Evolutionary conservation across 2,797 vertebrate genomes (phyloP), one percentile per base, ranked within the genome.

Genomic region (Erpetoichthys calabaricus): DNA sequence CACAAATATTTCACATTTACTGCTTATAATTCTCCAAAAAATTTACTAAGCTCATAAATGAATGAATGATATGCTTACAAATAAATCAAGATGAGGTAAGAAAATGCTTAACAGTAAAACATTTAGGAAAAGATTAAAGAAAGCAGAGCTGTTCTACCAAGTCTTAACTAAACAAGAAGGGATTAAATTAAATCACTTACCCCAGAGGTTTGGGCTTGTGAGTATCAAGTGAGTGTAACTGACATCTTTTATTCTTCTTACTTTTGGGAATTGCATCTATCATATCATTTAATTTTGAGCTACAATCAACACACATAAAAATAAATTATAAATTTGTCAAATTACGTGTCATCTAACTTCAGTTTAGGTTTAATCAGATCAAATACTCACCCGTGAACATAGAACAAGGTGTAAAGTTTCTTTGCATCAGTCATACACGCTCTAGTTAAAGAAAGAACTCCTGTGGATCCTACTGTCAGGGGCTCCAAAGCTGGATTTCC

Each of bases 191-290:
- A 55, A 43, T 44, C 68, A 84, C 91, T 94, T 80, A 99, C 96
- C 96, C 94, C 75, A 97, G 75, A 68, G 92, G 93, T 78, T 94
- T 99, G 60, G 92, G 91, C 67, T 99, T 99, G 77, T 97, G 94
- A 0, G 92, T 98, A 75, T 99, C 94, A 82, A 99, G 80, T 68
- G 94, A 99, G 85, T 98, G 96, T 56, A 99, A 77, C 3, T 93
- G 93, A 79, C 96, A 99, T 67, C 94, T 85, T 71, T 97, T 97
- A 80, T 98, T 98, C 86, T 98, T 98, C 83, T 97, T 98, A 74
- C 92, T 98, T 86, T 95, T 98, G 59, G 96, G 93, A 86, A 99
- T 98, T 68, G 91, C 89, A 74, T 97, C 91, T 64, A 99, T 96
- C 76, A 94, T 89, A 60, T 89, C 86, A 68, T 95, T 97, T 72